Percentiles rank a stretch among this genome's conserved stretches.
phyloP scores from a whole-genome alignment of 1,140 invertebrate species.

The Antheraea pernyi region DNA sequence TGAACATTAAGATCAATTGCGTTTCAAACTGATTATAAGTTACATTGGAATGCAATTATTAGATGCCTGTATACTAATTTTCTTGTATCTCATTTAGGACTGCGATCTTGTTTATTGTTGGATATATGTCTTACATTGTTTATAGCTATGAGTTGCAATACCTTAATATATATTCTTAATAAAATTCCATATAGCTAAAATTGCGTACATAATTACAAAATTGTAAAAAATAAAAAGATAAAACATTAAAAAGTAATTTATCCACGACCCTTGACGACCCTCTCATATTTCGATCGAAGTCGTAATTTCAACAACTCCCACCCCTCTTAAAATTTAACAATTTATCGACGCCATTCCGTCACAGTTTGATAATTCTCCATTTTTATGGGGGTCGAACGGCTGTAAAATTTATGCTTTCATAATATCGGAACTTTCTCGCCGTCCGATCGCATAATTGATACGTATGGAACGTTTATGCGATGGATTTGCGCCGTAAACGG shows the following conservation, averaged over 20 bases:
- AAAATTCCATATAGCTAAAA: too few relatives aligned
- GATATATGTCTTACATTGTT: too few relatives aligned
- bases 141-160: too few relatives aligned
- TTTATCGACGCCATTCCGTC: slow-evolving; percentile 37
- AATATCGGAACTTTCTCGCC: slow-evolving; percentile 28
- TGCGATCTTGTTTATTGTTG: too few relatives aligned
- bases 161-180: too few relatives aligned
- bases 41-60: too few relatives aligned
- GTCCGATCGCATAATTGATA: slow-evolving; percentile 43
- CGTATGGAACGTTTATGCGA: background rate
- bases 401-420: slow-evolving; percentile 42
- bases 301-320: background rate
- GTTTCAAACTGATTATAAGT: too few relatives aligned
- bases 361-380: slow-evolving; percentile 39
- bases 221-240: background rate
- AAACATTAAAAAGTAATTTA: slow-evolving; percentile 2
- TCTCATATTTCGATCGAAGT: background rate
- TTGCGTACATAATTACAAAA: too few relatives aligned
- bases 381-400: slow-evolving; percentile 35
- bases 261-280: background rate
- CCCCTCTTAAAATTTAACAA: slow-evolving; percentile 21
- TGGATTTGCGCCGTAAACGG: too few relatives aligned
- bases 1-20: too few relatives aligned
- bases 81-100: too few relatives aligned
- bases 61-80: too few relatives aligned